Evolutionary conservation across 2,113 vertebrate genomes (phyloP).

Genomic region (Aspidoscelis tigris): DNA sequence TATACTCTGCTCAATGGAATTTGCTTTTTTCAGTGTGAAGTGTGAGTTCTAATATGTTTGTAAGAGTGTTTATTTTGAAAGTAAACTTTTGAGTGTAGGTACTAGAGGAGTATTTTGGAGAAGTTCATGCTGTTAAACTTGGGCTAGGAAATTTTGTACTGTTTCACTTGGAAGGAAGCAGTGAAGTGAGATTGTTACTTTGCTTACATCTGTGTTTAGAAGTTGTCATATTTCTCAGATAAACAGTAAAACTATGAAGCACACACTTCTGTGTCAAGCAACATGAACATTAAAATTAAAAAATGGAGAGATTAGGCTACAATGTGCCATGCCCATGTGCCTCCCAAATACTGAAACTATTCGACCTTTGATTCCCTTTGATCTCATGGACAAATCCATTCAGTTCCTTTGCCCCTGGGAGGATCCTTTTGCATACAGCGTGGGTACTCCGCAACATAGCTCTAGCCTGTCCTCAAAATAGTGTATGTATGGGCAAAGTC

Average conservation of each 20-base stretch:
- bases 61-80: background rate
- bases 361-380: too few species aligned
- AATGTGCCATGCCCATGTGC: background rate
- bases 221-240: background rate
- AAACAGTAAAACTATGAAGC: background rate
- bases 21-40: background rate
- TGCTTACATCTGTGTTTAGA: background rate
- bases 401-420: too few species aligned
- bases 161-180: background rate
- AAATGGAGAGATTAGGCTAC: background rate
- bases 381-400: too few species aligned
- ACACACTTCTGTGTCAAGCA: background rate
- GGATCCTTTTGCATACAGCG: too few species aligned
- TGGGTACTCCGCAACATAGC: too few species aligned
- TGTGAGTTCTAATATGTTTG: background rate
- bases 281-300: background rate
- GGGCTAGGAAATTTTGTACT: background rate
- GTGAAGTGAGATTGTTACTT: background rate
- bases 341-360: background rate
- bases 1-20: too few species aligned
- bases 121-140: background rate
- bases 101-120: background rate
- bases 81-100: background rate
- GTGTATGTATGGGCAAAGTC: background rate
- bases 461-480: background rate